Evolutionary conservation across 1,140 invertebrate species (phyloP).

Genomic region (Drosophila prosaltans): DNA sequence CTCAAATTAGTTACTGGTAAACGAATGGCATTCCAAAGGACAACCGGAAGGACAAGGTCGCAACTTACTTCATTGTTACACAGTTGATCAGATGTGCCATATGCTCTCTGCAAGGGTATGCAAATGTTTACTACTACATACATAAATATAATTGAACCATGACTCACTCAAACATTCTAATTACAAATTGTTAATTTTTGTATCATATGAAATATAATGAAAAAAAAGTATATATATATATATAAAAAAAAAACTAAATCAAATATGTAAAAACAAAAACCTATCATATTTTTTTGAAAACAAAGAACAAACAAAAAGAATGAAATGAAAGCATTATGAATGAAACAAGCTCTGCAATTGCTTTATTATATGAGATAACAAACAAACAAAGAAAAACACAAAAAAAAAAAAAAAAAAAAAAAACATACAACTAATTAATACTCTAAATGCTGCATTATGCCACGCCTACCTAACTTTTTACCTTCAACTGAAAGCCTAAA

Average conservation of each 20-base stretch:
- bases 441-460: slow-evolving; percentile 64
- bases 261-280: slow-evolving; percentile 45
- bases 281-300: slow-evolving; percentile 59
- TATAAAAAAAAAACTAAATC: slow-evolving; percentile 20
- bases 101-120: not conserved
- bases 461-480: slow-evolving; percentile 75
- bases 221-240: not conserved
- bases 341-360: slow-evolving; percentile 26
- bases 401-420: slow-evolving; percentile 17
- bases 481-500: slow-evolving; percentile 61
- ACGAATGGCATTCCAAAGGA: too few species aligned
- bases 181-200: slow-evolving; percentile 48
- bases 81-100: too few species aligned
- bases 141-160: slow-evolving; percentile 16
- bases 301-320: slow-evolving; percentile 41
- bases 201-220: slow-evolving; percentile 38
- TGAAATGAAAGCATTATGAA: slow-evolving; percentile 18
- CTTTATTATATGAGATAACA: slow-evolving; percentile 24
- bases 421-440: slow-evolving; percentile 40
- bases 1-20: too few species aligned
- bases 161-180: slow-evolving; percentile 34
- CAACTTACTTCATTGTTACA: too few species aligned
- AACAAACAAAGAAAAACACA: slow-evolving; percentile 28
- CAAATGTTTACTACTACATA: not conserved
- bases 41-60: too few species aligned